phyloP scores from a whole-genome alignment of 2,888 invertebrate species.

The Thyatira batis region DNA sequence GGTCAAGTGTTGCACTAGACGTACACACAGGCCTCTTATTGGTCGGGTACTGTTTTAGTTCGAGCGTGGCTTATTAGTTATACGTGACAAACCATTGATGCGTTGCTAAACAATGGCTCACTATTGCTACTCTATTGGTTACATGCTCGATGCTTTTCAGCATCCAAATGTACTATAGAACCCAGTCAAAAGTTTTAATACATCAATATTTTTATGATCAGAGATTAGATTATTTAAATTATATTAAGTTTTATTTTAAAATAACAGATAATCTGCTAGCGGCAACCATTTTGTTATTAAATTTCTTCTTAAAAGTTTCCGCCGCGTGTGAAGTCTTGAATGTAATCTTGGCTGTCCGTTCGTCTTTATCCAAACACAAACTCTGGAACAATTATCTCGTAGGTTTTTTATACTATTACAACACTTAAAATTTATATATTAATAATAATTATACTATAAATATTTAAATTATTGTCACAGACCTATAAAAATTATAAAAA shows the following conservation, averaged over 20 bases:
- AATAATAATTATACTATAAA: not conserved
- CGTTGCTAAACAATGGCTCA: no score
- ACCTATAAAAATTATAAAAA: no score
- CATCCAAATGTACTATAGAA: no score
- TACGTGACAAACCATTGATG: no score
- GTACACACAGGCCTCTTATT: no score
- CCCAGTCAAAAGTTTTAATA: no score
- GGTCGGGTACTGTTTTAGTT: no score
- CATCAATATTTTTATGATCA: not conserved
- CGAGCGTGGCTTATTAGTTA: no score
- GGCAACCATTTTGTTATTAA: conserved; percentile 77
- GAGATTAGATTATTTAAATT: not conserved
- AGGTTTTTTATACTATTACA: not conserved
- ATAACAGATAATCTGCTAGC: conserved; percentile 69
- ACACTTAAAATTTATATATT: not conserved
- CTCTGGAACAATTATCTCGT: conserved; percentile 68
- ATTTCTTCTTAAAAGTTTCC: conserved; percentile 69
- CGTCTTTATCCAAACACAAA: conserved; percentile 69
- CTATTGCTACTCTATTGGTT: no score
- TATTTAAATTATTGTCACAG: no score
- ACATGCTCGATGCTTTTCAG: no score
- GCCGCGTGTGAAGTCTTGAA: conserved; percentile 67
- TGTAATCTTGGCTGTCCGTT: conserved; percentile 64
- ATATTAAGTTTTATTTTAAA: conserved; percentile 28
- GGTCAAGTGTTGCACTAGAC: no score